These are phyloP conservation scores for Phyllopteryx taeniolatus DNA, from an alignment of 2,113 vertebrate species.

Conservation along the genomic window DNA sequence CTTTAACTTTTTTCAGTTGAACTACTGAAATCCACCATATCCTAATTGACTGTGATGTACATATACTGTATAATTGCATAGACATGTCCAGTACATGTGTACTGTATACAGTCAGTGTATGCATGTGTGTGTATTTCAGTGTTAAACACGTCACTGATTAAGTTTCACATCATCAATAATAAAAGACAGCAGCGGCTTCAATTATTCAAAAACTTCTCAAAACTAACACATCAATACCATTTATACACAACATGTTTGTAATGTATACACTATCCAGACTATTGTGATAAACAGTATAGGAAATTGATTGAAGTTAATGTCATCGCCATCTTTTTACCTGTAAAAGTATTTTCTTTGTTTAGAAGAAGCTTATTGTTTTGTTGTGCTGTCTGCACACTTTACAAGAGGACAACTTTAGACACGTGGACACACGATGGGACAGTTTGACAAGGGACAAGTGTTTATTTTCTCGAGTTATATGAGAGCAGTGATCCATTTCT, in stretches of 20 bases:
- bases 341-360: background rate
- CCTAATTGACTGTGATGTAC: background rate
- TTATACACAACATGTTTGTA: background rate
- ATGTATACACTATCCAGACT: background rate
- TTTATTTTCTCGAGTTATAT: background rate
- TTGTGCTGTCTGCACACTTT: background rate
- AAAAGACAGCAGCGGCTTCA: background rate
- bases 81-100: background rate
- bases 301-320: background rate
- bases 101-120: background rate
- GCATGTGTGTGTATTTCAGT: background rate
- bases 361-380: background rate
- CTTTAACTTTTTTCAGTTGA: too few species aligned
- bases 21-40: too few species aligned
- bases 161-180: slow-evolving; percentile 7
- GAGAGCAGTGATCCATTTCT: background rate
- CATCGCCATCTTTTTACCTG: background rate
- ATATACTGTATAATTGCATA: background rate
- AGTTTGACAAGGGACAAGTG: background rate
- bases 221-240: background rate
- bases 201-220: background rate
- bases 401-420: background rate
- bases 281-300: background rate
- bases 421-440: background rate
- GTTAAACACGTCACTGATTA: background rate